A percentile compares a stretch with the other conserved stretches of the same genome.
Evolutionary conservation across 2,113 vertebrate species (phyloP).

Genomic region (Toxotes chatareus): DNA sequence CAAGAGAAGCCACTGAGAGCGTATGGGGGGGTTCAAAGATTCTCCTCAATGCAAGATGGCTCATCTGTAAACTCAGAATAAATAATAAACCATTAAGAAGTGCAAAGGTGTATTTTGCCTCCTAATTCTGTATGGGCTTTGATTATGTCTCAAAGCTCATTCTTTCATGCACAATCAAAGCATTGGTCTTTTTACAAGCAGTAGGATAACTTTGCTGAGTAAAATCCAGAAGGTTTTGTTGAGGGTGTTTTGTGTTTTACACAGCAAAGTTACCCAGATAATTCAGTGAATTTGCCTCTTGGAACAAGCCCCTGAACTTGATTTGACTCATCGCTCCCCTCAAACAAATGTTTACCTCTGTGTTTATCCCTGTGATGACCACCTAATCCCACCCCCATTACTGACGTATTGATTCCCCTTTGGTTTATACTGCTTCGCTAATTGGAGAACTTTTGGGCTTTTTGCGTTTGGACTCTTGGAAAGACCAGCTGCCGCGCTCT

Average conservation of each 20-base stretch:
- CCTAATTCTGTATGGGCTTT: not conserved
- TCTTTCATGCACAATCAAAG: not conserved
- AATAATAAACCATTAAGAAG: not conserved
- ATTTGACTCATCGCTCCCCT: conserved; percentile 61
- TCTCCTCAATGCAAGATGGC: conserved; percentile 7
- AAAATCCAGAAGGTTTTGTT: not conserved
- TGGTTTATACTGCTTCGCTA: conserved; percentile 61
- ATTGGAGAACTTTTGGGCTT: conserved; percentile 58
- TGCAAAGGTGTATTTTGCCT: not conserved
- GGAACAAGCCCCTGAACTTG: not conserved
- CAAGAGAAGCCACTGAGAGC: not conserved
- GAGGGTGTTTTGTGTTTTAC: not conserved
- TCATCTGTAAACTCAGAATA: conserved; percentile 11
- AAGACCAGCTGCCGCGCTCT: conserved; percentile 57
- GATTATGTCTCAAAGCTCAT: no score
- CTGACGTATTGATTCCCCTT: conserved; percentile 35
- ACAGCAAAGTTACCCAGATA: not conserved
- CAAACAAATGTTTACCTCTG: conserved; percentile 60
- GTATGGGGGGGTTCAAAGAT: not conserved
- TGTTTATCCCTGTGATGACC: conserved; percentile 54
- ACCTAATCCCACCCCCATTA: conserved; percentile 56
- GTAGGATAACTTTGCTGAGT: not conserved
- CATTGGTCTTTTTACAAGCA: not conserved
- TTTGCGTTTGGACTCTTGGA: conserved; percentile 61
- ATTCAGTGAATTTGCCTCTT: conserved; percentile 8